phyloP scores from a whole-genome alignment of 2,797 vertebrate species.

The Propithecus deckenii region DNA sequence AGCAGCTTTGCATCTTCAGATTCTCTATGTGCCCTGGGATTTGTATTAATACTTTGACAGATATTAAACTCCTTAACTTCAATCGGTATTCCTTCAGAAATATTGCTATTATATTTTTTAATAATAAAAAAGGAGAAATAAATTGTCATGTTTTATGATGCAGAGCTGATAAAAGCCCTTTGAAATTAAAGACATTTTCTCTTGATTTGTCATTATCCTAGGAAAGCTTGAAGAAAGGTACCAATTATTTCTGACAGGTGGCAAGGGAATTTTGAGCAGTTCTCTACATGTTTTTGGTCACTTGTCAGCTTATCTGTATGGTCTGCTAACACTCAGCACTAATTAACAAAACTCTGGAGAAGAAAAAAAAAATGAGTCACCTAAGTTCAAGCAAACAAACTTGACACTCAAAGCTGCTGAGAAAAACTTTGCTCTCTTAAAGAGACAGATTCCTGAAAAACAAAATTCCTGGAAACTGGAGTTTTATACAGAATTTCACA shows the following conservation, averaged over 20 bases:
- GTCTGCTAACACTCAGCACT: slow-evolving; percentile 11
- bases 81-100: slow-evolving; percentile 45
- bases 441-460: not conserved
- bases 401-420: not conserved
- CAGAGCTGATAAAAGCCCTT: slow-evolving; percentile 38
- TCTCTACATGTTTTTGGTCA: slow-evolving; percentile 51
- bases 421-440: slow-evolving; percentile 1
- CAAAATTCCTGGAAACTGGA: not conserved
- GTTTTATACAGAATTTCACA: not conserved
- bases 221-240: slow-evolving; percentile 58
- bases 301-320: slow-evolving; percentile 58
- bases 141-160: slow-evolving; percentile 51
- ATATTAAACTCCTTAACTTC: slow-evolving; percentile 35
- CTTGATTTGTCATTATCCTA: slow-evolving; percentile 46
- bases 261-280: slow-evolving; percentile 59
- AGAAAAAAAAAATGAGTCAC: slow-evolving; percentile 22
- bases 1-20: not conserved
- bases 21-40: not conserved
- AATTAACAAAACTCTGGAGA: slow-evolving; percentile 57
- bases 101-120: slow-evolving; percentile 39
- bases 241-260: slow-evolving; percentile 70
- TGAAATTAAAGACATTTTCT: slow-evolving; percentile 57
- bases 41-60: slow-evolving; percentile 14
- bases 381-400: slow-evolving; percentile 22
- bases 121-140: slow-evolving; percentile 27